These are phyloP conservation scores for Bergia puertoricense DNA, from an alignment of 92 coral and sea anemone species.

Conservation along the genomic window DNA sequence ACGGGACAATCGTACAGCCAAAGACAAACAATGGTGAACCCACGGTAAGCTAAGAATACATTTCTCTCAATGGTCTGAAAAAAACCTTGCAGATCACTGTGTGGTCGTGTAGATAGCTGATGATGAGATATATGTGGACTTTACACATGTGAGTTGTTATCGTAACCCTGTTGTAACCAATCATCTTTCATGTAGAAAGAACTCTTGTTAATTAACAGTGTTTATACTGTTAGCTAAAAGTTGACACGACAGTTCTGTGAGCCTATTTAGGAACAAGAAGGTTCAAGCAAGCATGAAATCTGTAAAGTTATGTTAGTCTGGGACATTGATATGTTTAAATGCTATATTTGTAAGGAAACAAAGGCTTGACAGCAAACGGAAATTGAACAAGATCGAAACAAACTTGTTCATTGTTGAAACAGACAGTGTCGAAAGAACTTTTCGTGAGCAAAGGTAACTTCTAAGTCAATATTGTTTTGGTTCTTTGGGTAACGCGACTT, in stretches of 20 bases:
- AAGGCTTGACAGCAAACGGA: conserved; percentile 17
- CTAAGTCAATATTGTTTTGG: conserved; percentile 33
- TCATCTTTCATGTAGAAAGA: not conserved
- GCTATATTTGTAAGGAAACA: not conserved
- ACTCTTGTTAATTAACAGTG: not conserved
- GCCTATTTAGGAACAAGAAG: not conserved
- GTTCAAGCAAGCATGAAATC: conserved; percentile 7
- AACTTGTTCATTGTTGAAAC: conserved; percentile 24
- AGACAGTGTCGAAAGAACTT: conserved; percentile 14
- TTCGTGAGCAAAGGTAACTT: conserved; percentile 27
- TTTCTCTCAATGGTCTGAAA: conserved; percentile 9
- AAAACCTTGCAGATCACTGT: not conserved
- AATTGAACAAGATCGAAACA: not conserved
- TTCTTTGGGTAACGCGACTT: not conserved
- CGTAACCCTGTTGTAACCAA: not conserved
- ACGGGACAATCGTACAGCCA: conserved; percentile 29
- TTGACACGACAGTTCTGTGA: not conserved
- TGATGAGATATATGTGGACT: not conserved
- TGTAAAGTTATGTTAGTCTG: not conserved
- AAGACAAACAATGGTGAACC: conserved; percentile 14
- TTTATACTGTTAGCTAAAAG: not conserved
- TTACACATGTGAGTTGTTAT: not conserved
- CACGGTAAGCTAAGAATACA: conserved; percentile 6
- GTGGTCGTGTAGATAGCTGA: not conserved
- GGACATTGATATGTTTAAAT: not conserved